Evolutionary conservation across 2,797 vertebrate species (phyloP).

Genomic region (Crocidura indochinensis): DNA sequence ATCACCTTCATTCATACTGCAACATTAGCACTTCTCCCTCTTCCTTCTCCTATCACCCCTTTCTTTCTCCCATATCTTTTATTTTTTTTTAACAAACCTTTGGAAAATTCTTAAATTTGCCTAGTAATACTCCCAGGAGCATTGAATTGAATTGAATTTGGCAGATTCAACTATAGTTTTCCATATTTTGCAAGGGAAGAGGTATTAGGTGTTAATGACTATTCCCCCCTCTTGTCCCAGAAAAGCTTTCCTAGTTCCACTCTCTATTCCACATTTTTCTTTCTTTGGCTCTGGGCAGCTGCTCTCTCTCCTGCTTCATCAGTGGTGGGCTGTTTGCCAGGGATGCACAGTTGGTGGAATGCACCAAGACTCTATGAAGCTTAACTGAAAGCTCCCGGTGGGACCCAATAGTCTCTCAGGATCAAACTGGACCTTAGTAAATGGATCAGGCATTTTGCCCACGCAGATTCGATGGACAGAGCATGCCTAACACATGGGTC

Average conservation of each 20-base stretch:
- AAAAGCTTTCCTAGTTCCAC: neutral
- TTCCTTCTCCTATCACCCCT: too few relatives aligned
- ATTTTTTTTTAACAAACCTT: conserved; percentile 3
- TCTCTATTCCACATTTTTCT: neutral
- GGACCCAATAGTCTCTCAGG: neutral
- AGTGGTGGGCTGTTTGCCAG: too few relatives aligned
- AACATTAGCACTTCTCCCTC: neutral
- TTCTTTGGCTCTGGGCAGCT: neutral
- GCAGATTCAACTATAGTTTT: neutral
- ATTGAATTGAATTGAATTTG: conserved; percentile 38
- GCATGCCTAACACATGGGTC: accelerated
- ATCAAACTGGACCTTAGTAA: neutral
- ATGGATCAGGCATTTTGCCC: neutral
- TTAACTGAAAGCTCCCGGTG: conserved; percentile 1
- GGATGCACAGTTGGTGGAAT: neutral
- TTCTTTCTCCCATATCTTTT: neutral
- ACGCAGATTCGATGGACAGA: neutral
- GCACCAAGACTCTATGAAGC: accelerated
- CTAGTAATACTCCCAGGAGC: neutral
- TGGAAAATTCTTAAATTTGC: conserved; percentile 11
- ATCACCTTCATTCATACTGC: neutral
- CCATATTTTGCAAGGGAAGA: neutral
- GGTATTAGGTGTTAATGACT: neutral
- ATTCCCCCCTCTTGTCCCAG: neutral
- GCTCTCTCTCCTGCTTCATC: neutral